Evolutionary conservation across 2,797 vertebrate species (phyloP), one percentile per base, ranked within the genome.

Genomic region (Alexandromys oeconomus): DNA sequence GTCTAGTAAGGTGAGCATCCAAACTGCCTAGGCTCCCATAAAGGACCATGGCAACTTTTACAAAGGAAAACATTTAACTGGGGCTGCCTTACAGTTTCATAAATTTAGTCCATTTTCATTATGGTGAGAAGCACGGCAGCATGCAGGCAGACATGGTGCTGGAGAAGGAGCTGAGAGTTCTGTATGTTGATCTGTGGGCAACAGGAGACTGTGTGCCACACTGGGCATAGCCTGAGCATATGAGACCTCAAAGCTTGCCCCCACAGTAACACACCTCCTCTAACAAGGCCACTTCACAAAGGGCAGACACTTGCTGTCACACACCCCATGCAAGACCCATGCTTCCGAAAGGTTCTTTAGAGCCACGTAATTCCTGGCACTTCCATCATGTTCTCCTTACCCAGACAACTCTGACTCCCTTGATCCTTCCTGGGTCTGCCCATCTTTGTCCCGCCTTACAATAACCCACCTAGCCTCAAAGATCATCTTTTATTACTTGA

Each of bases 401-500:
- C 61, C 23, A 79, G 74, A 89, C 54, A 69, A 89, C 69, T 19
- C 31, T 23, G 21, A 14, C 23, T 48, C 34, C 23, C 82, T 76
- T 67, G 51, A 85, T 85, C 37, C 7, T 43, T 78, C 21, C 91
- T 87, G 46, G 46, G 69, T 71, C 34, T 19, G 4, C 85, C 34
- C 34, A 29, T 87, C 73, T 94, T 91, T 88, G 86, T 73, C 65
- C 6, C 76, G 85, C 34, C 61, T 46, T 37, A 15, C 73, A 91
- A 29, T 51, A 82, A 78, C 77, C 37, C 61, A 25, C 48, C 14
- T 27, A 92, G 81, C 51, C 81, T 69, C 89, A 84, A 48, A 79
- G 87, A 61, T 10, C 88, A 63, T 85, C 65, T 48, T 4, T 86
- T 92, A 57, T 31, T 7, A 48, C 73, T 96, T 89, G 94, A 85